Conservation (phyloP, 2,888 invertebrate genomes). For the Drosophila emarginata region DNA sequence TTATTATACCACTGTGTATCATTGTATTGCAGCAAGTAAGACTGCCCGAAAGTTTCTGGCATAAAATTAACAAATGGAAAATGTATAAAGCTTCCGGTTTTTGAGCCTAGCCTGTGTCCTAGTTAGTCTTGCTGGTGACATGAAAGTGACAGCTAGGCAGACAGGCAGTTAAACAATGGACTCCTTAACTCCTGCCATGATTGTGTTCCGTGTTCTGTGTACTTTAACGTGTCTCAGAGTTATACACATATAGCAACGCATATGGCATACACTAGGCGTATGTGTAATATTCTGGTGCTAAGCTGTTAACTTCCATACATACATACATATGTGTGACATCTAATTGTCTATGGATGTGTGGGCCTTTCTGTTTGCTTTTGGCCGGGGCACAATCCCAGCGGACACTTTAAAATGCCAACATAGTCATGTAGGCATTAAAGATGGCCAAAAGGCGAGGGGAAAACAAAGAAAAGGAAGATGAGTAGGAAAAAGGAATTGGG, state of each 20-base stretch:
- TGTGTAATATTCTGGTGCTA: conserved; percentile 42
- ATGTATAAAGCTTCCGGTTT: conserved; percentile 60
- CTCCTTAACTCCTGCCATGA: conserved; percentile 8
- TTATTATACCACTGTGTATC: conserved; percentile 7
- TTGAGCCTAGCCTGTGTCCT: conserved; percentile 27
- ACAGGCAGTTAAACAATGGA: conserved; percentile 55
- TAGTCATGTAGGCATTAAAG: conserved; percentile 63
- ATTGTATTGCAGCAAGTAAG: conserved; percentile 21
- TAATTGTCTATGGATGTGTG: conserved; percentile 57
- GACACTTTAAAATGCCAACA: conserved; percentile 70
- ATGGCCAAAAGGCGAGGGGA: conserved; percentile 40
- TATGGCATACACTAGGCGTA: conserved; percentile 25
- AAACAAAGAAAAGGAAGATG: not conserved
- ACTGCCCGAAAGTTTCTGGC: conserved; percentile 44
- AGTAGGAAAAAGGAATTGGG: conserved; percentile 22
- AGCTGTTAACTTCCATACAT: conserved; percentile 49
- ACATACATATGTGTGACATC: conserved; percentile 41
- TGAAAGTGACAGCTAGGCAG: conserved; percentile 52
- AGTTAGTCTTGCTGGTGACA: conserved; percentile 30
- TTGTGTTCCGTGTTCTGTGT: conserved; percentile 10
- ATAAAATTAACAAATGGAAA: conserved; percentile 58
- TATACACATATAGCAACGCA: not conserved
- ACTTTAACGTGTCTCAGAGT: conserved; percentile 28
- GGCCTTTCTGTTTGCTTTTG: conserved; percentile 45
- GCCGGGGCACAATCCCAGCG: conserved; percentile 45